phyloP scores from a whole-genome alignment of 2,888 invertebrate genomes.

The Cantharis nigra region DNA sequence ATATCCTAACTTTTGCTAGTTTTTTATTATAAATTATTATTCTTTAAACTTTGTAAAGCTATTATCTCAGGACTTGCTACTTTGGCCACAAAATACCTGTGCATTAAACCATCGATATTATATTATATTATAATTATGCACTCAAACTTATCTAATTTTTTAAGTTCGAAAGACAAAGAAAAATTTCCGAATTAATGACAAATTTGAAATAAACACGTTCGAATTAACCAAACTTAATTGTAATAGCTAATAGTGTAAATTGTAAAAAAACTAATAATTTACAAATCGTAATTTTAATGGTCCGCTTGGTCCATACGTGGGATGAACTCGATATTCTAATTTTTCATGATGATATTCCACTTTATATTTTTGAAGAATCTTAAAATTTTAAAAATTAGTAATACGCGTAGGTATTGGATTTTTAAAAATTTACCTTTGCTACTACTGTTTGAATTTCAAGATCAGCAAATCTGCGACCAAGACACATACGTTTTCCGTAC shows the following conservation, averaged over 20 bases:
- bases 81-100: no score
- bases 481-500: slow-evolving; percentile 72
- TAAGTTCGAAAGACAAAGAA: no score
- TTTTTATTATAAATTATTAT: no score
- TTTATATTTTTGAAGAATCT: slow-evolving; percentile 68
- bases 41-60: no score
- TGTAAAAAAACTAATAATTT: slow-evolving; percentile 40
- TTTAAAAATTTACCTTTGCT: slow-evolving; percentile 62
- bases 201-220: no score
- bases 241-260: neutral
- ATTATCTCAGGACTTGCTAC: no score
- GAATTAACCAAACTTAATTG: neutral
- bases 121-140: no score
- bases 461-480: slow-evolving; percentile 77
- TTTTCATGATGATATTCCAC: slow-evolving; percentile 68
- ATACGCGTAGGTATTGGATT: neutral
- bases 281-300: slow-evolving; percentile 66
- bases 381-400: slow-evolving; percentile 26
- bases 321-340: slow-evolving; percentile 67
- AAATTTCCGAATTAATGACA: no score
- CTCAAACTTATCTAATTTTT: no score
- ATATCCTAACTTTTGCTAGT: no score
- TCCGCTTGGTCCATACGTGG: slow-evolving; percentile 73
- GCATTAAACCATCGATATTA: no score
- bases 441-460: slow-evolving; percentile 73